Conservation (phyloP, 2,113 vertebrate species). For the Notarius quadriscutis region DNA sequence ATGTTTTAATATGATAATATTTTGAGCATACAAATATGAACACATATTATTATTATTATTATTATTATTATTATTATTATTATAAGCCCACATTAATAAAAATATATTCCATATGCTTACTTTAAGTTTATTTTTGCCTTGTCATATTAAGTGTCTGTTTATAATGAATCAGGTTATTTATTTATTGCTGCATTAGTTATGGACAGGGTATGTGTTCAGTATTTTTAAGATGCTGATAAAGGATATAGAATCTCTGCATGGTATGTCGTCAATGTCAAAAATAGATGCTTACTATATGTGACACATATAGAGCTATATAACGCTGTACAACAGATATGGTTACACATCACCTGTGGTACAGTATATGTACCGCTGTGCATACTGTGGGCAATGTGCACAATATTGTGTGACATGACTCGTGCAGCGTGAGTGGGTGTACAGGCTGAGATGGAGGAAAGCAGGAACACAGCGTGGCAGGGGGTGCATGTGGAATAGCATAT, state of each 20-base stretch:
- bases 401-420: slow-evolving; percentile 37
- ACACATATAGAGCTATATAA: background rate
- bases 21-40: background rate
- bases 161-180: background rate
- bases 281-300: background rate
- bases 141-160: background rate
- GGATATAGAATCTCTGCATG: background rate
- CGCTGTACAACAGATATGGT: background rate
- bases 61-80: background rate
- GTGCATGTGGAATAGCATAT: slow-evolving; percentile 26
- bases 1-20: background rate
- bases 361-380: background rate
- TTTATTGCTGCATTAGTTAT: background rate
- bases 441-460: slow-evolving; percentile 27
- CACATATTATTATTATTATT: background rate
- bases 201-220: background rate
- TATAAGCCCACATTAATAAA: background rate
- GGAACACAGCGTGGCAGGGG: background rate
- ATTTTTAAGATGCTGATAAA: background rate
- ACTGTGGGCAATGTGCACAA: slow-evolving; percentile 1
- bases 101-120: background rate
- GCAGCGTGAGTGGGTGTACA: slow-evolving; percentile 14
- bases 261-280: background rate
- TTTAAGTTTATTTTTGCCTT: background rate
- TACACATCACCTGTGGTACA: background rate